Base-by-base conservation (phyloP, 2,888 invertebrate species). In the Dichetophora obliterata region DNA sequence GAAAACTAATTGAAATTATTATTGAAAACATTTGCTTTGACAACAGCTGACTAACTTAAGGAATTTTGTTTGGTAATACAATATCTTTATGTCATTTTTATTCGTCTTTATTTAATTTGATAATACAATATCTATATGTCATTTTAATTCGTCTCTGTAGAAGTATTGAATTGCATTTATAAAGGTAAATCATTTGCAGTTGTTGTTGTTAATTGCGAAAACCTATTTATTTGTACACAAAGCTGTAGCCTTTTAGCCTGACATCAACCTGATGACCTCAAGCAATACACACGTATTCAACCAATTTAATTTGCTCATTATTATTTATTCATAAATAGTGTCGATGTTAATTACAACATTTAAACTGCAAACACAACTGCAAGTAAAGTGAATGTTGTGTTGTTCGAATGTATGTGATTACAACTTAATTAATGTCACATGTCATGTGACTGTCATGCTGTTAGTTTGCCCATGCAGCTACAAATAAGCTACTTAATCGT, bases 271-370 rank as follows among this genome's bases (percentile, higher is more conserved):
- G n/a, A 6, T 54, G 9, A 66, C 66, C 16, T 19, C 22, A 70
- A 34, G 34, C 14, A 27, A 70, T 34, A n/a, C 34, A 19, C 22
- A 14, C 43, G 4, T 31, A 24, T 31, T 6, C 19, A n/a, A 16
- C 9, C 19, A 19, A 61, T 24, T 61, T 27, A n/a, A 70, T 69
- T 27, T 16, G n/a, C 24, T 24, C 14, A 31, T 27, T 54, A 65
- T 59, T 65, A 74, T 61, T 74, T 37, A 66, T 74, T 66, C 65
- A 74, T 74, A 34, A 65, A 52, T 52, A 54, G 66, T 52, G 74
- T 54, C 66, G 74, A 65, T 54, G 66, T 66, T 74, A 74, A 74
- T 74, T 66, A 65, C 66, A 54, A 37, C 74, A 22, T 54, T 74
- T 66, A 65, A 74, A 74, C 66, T 66, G n/a, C 54, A 66, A 74